A percentile compares a stretch with the other conserved stretches of the same genome.
phyloP scores from a whole-genome alignment of 2,113 vertebrate species.

The Pantherophis guttatus region DNA sequence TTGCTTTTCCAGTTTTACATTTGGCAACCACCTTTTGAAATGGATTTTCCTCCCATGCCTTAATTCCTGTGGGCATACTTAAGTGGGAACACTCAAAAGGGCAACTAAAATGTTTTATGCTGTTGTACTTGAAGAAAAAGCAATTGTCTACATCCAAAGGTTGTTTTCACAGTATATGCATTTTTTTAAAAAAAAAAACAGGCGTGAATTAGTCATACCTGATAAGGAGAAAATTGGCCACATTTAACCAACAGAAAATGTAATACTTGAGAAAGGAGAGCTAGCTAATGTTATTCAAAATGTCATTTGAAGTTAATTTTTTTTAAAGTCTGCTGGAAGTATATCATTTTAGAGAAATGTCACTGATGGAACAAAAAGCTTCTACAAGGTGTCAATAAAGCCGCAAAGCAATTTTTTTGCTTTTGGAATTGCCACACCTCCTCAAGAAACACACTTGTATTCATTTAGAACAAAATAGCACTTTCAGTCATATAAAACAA shows the following conservation, averaged over 20 bases:
- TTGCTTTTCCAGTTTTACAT: not conserved
- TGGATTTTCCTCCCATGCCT: not conserved
- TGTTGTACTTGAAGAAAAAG: not conserved
- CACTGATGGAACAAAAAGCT: slow-evolving; percentile 32
- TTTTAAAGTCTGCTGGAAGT: slow-evolving; percentile 5
- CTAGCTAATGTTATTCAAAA: slow-evolving; percentile 44
- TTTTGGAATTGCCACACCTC: not conserved
- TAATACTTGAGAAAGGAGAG: slow-evolving; percentile 47
- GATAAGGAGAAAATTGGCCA: slow-evolving; percentile 31
- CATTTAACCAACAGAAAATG: slow-evolving; percentile 47
- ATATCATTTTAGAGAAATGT: slow-evolving; percentile 22
- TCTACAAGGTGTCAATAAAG: not conserved
- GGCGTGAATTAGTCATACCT: slow-evolving; percentile 47
- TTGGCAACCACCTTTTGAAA: not conserved
- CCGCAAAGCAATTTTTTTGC: slow-evolving; percentile 15
- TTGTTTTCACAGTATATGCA: slow-evolving; percentile 10
- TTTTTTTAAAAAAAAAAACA: not conserved
- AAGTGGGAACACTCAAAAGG: not conserved
- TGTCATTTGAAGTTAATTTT: slow-evolving; percentile 52
- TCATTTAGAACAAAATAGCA: not conserved
- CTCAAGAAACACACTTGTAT: not conserved
- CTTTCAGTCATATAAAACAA: not conserved
- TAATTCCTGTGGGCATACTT: not conserved
- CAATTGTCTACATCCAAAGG: slow-evolving; percentile 37
- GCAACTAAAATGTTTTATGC: not conserved